Percentiles rank a stretch among this genome's conserved stretches.
Conservation (phyloP, 2,113 vertebrate genomes). For the Leptosomus discolor region DNA sequence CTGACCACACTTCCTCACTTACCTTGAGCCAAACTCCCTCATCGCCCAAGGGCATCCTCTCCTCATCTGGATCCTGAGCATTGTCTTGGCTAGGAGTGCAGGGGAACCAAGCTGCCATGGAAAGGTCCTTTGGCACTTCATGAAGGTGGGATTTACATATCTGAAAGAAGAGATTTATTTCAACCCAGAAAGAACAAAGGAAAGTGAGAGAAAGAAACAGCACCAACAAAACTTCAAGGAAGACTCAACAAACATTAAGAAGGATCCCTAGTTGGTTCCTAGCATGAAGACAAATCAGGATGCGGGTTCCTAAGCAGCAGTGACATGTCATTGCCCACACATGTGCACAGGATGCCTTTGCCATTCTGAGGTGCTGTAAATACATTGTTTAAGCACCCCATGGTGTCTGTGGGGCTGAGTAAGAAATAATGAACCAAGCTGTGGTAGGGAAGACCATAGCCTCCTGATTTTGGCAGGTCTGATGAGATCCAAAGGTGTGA, state of each 20-base stretch:
- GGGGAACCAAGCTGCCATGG: slow-evolving; percentile 84
- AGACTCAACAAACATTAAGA: neutral
- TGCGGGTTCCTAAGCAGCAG: neutral
- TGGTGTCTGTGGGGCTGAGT: neutral
- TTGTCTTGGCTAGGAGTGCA: slow-evolving; percentile 69
- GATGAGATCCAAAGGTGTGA: neutral
- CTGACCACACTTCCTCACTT: neutral
- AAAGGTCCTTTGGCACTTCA: slow-evolving; percentile 60
- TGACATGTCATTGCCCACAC: neutral
- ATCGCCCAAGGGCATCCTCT: slow-evolving; percentile 19
- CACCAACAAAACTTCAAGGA: neutral
- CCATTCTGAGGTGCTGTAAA: neutral
- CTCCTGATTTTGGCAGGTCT: neutral
- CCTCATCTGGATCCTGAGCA: slow-evolving; percentile 49
- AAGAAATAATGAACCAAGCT: neutral
- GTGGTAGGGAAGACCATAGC: neutral
- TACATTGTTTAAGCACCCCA: neutral
- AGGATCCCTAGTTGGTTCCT: neutral
- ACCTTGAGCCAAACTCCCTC: slow-evolving; percentile 86
- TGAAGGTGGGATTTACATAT: slow-evolving; percentile 78
- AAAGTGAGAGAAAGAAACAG: neutral
- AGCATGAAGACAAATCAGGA: neutral
- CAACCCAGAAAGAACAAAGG: neutral
- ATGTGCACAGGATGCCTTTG: neutral
- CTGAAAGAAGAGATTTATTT: slow-evolving; percentile 65